These are phyloP conservation scores for Hedya salicella DNA, from an alignment of 2,888 invertebrate species.

Conservation along the genomic window DNA sequence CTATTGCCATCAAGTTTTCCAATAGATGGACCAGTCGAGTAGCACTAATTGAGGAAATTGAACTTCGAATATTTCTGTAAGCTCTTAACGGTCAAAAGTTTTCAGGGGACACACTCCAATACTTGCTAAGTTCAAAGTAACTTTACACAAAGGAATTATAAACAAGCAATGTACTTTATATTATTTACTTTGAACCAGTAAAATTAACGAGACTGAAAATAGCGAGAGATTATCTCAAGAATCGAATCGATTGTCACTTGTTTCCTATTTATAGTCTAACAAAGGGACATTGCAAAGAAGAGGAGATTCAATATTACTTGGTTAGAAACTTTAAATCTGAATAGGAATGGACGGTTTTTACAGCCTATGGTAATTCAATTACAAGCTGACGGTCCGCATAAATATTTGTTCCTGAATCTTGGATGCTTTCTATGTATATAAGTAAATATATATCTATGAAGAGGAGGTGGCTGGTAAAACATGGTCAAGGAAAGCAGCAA, in stretches of 20 bases:
- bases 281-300: not conserved
- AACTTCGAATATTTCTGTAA: slow-evolving; percentile 2
- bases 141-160: not conserved
- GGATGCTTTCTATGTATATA: too few species aligned
- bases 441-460: too few species aligned
- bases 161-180: slow-evolving; percentile 6
- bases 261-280: slow-evolving; percentile 25
- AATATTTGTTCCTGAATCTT: too few species aligned
- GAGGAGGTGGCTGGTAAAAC: too few species aligned
- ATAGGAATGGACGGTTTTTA: too few species aligned
- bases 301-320: not conserved
- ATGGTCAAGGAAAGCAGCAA: too few species aligned
- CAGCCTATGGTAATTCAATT: too few species aligned
- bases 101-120: not conserved
- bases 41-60: slow-evolving; percentile 14
- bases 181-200: not conserved
- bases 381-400: too few species aligned
- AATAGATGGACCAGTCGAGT: slow-evolving; percentile 27
- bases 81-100: not conserved
- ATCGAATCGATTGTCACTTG: slow-evolving; percentile 22
- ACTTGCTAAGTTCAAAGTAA: not conserved
- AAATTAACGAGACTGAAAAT: not conserved
- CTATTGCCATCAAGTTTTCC: slow-evolving; percentile 26
- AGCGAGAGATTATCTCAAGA: not conserved
- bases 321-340: not conserved